Evolutionary conservation across 53 echinoderm and acorn worm species (phyloP).

Genomic region (Hippasteria phrygiana): DNA sequence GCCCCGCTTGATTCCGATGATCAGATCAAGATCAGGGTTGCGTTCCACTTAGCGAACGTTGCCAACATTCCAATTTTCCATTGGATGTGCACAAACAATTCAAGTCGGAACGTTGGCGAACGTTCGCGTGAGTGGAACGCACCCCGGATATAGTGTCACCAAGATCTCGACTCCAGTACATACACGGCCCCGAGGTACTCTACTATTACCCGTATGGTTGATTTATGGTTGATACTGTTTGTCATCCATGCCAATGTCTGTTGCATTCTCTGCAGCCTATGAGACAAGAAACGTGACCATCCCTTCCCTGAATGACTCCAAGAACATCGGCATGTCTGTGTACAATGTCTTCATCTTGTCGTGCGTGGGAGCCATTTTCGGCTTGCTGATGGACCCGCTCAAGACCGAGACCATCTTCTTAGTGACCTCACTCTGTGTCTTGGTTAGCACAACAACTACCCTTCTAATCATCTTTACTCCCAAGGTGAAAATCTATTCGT

Average conservation of each 20-base stretch:
- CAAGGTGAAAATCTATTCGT: slow-evolving; percentile 50
- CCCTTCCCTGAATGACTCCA: slow-evolving; percentile 80
- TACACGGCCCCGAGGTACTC: too few species aligned
- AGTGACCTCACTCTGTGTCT: slow-evolving; percentile 71
- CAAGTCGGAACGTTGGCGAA: too few species aligned
- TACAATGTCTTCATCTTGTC: slow-evolving; percentile 83
- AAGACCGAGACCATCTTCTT: slow-evolving; percentile 63
- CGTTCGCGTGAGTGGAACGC: too few species aligned
- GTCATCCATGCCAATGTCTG: too few species aligned
- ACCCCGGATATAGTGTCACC: too few species aligned
- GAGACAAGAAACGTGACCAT: slow-evolving; percentile 81
- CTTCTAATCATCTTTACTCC: slow-evolving; percentile 78
- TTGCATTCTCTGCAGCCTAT: slow-evolving; percentile 62
- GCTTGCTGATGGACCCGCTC: slow-evolving; percentile 69
- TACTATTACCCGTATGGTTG: too few species aligned
- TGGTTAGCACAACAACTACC: slow-evolving; percentile 71
- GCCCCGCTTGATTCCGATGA: too few species aligned
- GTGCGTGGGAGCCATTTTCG: slow-evolving; percentile 71
- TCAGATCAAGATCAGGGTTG: too few species aligned
- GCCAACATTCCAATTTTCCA: too few species aligned
- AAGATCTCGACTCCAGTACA: too few species aligned
- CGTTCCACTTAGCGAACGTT: too few species aligned
- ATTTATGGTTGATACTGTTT: neutral
- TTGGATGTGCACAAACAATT: too few species aligned
- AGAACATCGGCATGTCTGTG: slow-evolving; percentile 81